phyloP scores from a whole-genome alignment of 2,797 vertebrate species.

The Hydrolagus colliei region DNA sequence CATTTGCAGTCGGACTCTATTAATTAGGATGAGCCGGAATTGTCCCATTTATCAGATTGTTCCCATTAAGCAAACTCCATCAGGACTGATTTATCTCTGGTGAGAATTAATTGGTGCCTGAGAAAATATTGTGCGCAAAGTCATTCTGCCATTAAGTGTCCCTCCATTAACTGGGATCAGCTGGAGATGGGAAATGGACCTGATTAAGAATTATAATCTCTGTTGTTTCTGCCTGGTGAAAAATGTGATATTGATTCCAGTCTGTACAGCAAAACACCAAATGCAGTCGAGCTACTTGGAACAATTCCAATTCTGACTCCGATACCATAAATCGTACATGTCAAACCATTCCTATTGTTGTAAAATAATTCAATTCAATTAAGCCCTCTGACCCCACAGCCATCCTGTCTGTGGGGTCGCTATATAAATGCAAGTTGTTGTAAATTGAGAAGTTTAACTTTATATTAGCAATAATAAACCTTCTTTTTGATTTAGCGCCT shows the following conservation, averaged over 20 bases:
- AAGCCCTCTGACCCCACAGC: no score
- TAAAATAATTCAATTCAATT: background rate
- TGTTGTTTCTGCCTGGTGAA: slow-evolving; percentile 5
- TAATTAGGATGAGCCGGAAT: slow-evolving; percentile 24
- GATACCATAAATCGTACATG: background rate
- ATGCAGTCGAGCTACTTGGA: background rate
- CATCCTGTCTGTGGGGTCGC: no score
- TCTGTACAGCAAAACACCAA: background rate
- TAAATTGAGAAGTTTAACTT: no score
- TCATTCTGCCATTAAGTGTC: slow-evolving; percentile 25
- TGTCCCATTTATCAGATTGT: slow-evolving; percentile 30
- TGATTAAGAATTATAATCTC: slow-evolving; percentile 25
- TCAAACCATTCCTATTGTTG: background rate
- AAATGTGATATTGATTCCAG: slow-evolving; percentile 15
- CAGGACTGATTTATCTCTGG: slow-evolving; percentile 21
- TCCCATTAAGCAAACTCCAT: slow-evolving; percentile 32
- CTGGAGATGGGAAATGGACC: slow-evolving; percentile 25
- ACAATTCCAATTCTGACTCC: no score
- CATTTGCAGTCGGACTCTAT: slow-evolving; percentile 20
- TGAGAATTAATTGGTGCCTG: slow-evolving; percentile 30
- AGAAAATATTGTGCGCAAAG: slow-evolving; percentile 22
- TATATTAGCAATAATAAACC: no score
- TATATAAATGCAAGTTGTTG: no score
- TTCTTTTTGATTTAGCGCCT: no score
- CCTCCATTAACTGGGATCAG: slow-evolving; percentile 30